Evolutionary conservation across 2,888 invertebrate species (phyloP), one percentile per base, ranked within the genome.

Genomic region (Gari tellinella): DNA sequence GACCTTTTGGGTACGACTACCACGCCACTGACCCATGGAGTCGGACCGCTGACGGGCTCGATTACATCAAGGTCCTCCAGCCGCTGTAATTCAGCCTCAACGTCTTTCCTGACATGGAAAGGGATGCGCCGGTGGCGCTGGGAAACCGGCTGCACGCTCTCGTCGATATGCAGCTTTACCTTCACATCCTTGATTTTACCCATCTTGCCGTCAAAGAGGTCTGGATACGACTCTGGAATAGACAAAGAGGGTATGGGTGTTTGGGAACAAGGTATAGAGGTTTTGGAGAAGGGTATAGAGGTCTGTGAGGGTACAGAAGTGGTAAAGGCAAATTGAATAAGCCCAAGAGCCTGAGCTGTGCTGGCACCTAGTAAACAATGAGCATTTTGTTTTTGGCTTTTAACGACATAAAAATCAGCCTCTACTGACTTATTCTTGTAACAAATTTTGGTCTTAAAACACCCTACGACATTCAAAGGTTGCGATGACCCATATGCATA

Each of bases 11-110:
- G 83, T 17, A 77, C 84, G 10, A 80, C 70, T 1, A 85, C 83
- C 0, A 85, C 75, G 4, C 80, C 82, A 23, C 81, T 80, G 3
- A 86, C 82, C 84, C 85, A 86, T 8, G 83, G 83, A n/a, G 85
- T 84, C 15, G 80, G 85, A 1, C 82, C 86, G 46, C 64, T 74
- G 26, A 84, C 82, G 31, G 51, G 58, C 43, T 86, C 86, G 21
- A n/a, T n/a, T n/a, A n/a, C n/a, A n/a, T n/a, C n/a, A n/a, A n/a
- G n/a, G n/a, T n/a, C n/a, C n/a, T n/a, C 41, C 3, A 55, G 19
- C 10, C 46, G 46, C 19, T 79, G 48, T n/a, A 86, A 52, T 49
- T 86, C 79, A 21, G 63, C 26, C 56, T 83, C 80, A 3, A 85
- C 74, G 12, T 73, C 66, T 19, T 81, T 64, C 17, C n/a, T n/a